Evolutionary conservation across 2,113 vertebrate species (phyloP).

Genomic region (Pelobates fuscus): DNA sequence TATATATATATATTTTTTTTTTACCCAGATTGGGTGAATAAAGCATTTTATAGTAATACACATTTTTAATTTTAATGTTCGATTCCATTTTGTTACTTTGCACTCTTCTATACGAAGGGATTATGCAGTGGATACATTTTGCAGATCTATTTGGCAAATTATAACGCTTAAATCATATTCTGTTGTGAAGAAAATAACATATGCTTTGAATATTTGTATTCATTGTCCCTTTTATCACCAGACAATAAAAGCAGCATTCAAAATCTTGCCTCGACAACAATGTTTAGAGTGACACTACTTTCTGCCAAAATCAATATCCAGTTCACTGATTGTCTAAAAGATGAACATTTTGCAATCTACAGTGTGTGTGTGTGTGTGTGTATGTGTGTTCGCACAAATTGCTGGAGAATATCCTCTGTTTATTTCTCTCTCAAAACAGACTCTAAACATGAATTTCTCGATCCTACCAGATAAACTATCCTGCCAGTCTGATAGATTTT

Average conservation of each 20-base stretch:
- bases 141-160: conserved; percentile 54
- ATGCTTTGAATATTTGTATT: conserved; percentile 5
- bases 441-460: neutral
- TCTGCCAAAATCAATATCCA: conserved; percentile 52
- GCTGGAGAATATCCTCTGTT: conserved; percentile 1
- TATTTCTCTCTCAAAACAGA: neutral
- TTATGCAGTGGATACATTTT: conserved; percentile 51
- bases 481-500: conserved; percentile 56
- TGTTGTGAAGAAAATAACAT: conserved; percentile 38
- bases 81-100: conserved; percentile 51
- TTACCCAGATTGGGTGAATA: conserved; percentile 44
- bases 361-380: neutral
- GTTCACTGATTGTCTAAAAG: conserved; percentile 51
- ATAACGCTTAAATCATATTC: conserved; percentile 37
- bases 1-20: neutral
- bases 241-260: conserved; percentile 32
- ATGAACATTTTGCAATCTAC: conserved; percentile 10
- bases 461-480: conserved; percentile 35
- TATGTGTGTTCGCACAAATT: neutral
- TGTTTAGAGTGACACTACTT: conserved; percentile 31
- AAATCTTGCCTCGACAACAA: conserved; percentile 36
- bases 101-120: conserved; percentile 33
- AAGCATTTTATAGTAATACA: conserved; percentile 52
- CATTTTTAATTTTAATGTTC: conserved; percentile 48
- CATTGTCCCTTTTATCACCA: conserved; percentile 36